Base-by-base conservation (phyloP, 2,797 vertebrate genomes). In the Lerista edwardsae region DNA sequence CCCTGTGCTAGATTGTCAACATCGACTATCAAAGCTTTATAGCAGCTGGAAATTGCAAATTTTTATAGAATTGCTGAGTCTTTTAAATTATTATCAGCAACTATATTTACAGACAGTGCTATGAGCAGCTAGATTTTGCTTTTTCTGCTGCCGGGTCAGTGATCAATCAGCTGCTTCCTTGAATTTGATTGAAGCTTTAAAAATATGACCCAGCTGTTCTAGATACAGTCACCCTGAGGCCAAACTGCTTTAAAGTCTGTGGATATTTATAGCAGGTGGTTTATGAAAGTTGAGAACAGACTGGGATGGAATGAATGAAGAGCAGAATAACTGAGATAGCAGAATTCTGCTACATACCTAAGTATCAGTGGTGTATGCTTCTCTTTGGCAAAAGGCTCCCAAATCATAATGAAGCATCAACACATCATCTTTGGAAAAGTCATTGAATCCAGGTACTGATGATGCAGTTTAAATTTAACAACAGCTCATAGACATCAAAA, bases 161-260 rank as follows among this genome's bases (percentile, higher is more conserved):
- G n/a, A 77, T 71, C 61, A 44, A 23, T 57, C 51, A 29, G 25
- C 17, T 79, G 59, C 27, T 77, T 73, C 44, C 55, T 19, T 69
- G n/a, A 74, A 80, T 41, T 57, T 27, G 62, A 61, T 34, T 57
- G 39, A 71, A 69, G 75, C n/a, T 71, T 78, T 77, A 59, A 68
- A 78, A 84, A 31, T 29, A 78, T 71, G 75, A 62, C 21, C 29
- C 65, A 78, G 65, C 55, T 85, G 77, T 79, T 80, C 4, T 73
- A 64, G 19, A 21, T 79, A 25, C 67, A 64, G n/a, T 23, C 41
- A 41, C 34, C 61, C 29, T 67, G 77, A n/a, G 47, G 61, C 61
- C 29, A 75, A 75, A 85, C 57, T 36, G n/a, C 2, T 41, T 67
- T 34, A 34, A 27, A 44, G 21, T 15, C 27, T 73, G 15, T 2